Conservation (phyloP, 2,113 vertebrate genomes). For the Zosterops hypoxanthus region DNA sequence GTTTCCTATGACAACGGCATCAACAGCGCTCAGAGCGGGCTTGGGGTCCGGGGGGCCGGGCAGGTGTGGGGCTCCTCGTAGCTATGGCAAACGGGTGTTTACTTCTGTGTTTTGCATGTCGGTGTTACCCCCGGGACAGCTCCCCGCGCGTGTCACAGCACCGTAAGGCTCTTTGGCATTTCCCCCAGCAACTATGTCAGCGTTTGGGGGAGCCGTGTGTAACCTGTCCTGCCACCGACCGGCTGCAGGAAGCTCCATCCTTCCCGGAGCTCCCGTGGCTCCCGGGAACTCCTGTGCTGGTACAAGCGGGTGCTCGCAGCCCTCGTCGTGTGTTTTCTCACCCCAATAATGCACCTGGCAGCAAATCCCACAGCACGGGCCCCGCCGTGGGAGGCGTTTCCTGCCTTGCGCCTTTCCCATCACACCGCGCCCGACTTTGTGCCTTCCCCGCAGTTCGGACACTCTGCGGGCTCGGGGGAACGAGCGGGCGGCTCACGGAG, state of each 20-base stretch:
- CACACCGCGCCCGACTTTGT: rapidly evolving
- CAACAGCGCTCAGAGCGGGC: background rate
- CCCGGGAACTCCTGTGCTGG: rapidly evolving
- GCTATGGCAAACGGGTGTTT: conserved; percentile 50
- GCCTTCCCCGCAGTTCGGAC: background rate
- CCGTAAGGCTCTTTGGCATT: background rate
- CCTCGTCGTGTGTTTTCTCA: background rate
- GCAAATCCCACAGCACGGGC: rapidly evolving
- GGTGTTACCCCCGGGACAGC: background rate
- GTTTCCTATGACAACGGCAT: conserved; percentile 24
- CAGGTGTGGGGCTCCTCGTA: conserved; percentile 4
- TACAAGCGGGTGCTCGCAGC: background rate
- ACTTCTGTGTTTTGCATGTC: background rate
- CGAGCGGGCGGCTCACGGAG: background rate
- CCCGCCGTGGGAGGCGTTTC: background rate
- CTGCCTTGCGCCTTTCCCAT: background rate
- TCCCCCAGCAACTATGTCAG: background rate
- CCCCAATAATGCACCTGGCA: background rate
- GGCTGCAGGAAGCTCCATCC: background rate
- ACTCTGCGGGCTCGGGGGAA: background rate
- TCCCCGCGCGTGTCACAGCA: background rate
- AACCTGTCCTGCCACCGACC: background rate
- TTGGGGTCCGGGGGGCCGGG: background rate
- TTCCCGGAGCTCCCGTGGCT: background rate
- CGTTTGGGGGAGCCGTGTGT: rapidly evolving